Evolutionary conservation across 2,888 invertebrate species (phyloP).

Genomic region (Rhopalosiphum nymphaeae): DNA sequence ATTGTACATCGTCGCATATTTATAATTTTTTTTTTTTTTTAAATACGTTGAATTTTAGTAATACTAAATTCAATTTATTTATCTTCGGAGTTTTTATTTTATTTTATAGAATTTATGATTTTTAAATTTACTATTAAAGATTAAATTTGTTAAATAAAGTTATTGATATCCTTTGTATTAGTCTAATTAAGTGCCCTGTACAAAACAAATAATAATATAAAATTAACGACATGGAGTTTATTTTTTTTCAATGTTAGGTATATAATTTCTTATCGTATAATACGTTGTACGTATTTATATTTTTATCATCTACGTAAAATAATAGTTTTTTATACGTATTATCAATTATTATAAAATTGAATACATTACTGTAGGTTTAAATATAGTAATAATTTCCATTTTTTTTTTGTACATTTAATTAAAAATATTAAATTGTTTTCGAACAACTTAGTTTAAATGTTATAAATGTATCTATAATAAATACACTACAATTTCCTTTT

Average conservation of each 20-base stretch:
- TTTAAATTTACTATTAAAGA: background rate
- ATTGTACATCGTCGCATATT: background rate
- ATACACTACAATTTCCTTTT: background rate
- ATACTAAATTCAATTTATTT: background rate
- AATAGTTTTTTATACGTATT: background rate
- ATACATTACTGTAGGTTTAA: background rate
- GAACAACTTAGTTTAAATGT: background rate
- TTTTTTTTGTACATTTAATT: background rate
- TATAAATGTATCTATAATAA: background rate
- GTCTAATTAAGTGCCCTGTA: background rate
- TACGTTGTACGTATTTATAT: background rate
- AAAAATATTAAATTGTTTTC: background rate
- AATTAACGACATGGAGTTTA: background rate
- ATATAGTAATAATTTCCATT: background rate
- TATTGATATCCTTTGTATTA: background rate
- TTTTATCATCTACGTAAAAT: background rate
- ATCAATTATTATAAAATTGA: background rate
- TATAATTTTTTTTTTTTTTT: background rate
- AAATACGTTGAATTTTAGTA: background rate
- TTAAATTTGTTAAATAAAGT: background rate
- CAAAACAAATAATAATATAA: background rate
- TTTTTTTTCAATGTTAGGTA: too few species aligned
- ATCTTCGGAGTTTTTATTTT: background rate
- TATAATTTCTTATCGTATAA: background rate
- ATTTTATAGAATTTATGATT: background rate